Base-by-base conservation (phyloP, 2,797 vertebrate species). In the Aplochiton taeniatus region DNA sequence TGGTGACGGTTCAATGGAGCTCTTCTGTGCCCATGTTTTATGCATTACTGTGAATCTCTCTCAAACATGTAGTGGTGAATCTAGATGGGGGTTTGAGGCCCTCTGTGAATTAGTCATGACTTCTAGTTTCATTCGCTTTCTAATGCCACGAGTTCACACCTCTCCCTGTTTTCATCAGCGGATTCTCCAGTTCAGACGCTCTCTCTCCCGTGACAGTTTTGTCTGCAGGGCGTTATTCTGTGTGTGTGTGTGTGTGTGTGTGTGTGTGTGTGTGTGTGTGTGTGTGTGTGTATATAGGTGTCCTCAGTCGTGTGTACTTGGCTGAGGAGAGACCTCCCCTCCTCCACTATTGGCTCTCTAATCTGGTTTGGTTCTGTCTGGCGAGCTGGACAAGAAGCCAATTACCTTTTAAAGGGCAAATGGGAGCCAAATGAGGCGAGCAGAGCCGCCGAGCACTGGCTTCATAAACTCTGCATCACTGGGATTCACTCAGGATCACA, bases 341-440 rank as follows among this genome's bases (percentile, higher is more conserved):
- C 76, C 60, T 80, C 74, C 71, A 62, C 78, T 48, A 55, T 52
- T 65, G 75, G 67, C 82, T 79, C 82, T 79, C 80, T 91, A 92
- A 93, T 91, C 86, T 88, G 86, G 87, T 90, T 91, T 89, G 85
- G 84, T 85, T 88, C 85, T 85, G 87, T 89, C 86, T 90, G 90
- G 78, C 87, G 82, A 87, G 80, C 87, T 65, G 85, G 86, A 91
- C 88, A 88, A 74, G 53, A 86, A 89, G 87, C 87, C 89, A 91
- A 90, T 92, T 91, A 91, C 82, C 83, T 85, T 87, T 82, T 87
- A 93, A 93, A 92, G 90, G 89, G 86, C 91, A 92, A 81, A 89
- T 81, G 81, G 61, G 68, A 77, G 81, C 79, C 79, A 85, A 82
- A 86, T 85, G 87, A 88, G 80, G 77, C 66, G 67, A 70, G 67